A percentile compares a stretch with the other conserved stretches of the same genome.
Conservation (phyloP, 2,888 invertebrate species). For the Petrolisthes cinctipes region DNA sequence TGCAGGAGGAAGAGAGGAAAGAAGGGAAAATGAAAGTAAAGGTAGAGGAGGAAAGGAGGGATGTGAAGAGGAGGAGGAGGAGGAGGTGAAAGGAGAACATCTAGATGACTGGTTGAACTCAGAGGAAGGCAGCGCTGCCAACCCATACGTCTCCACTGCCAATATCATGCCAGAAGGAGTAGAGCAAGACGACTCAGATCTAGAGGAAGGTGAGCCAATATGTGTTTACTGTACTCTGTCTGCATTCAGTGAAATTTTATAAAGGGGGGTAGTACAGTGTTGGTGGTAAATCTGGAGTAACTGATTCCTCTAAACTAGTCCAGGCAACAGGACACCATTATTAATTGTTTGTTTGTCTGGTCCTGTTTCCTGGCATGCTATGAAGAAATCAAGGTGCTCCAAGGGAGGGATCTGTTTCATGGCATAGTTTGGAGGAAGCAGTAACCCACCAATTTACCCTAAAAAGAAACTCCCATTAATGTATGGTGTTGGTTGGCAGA, state of each 20-base stretch:
- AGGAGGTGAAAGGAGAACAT: slow-evolving; percentile 26
- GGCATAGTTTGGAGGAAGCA: too few species aligned
- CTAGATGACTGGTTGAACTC: slow-evolving; percentile 52
- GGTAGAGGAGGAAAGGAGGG: neutral
- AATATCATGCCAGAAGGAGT: slow-evolving; percentile 41
- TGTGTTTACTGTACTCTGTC: too few species aligned
- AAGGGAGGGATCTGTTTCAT: too few species aligned
- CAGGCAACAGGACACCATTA: neutral
- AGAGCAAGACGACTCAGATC: slow-evolving; percentile 26
- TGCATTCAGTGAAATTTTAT: neutral
- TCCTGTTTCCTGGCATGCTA: neutral
- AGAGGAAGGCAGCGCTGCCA: slow-evolving; percentile 39
- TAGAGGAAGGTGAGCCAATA: slow-evolving; percentile 38
- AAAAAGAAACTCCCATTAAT: too few species aligned
- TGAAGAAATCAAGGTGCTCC: neutral
- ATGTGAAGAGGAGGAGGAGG: slow-evolving; percentile 7
- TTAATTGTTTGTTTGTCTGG: neutral
- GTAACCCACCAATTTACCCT: too few species aligned
- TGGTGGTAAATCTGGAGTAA: neutral
- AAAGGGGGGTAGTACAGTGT: neutral
- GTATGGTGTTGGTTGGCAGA: too few species aligned
- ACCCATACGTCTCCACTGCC: slow-evolving; percentile 47
- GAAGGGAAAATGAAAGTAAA: neutral
- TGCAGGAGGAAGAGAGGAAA: too few species aligned
- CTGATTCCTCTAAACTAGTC: too few species aligned